Base-by-base conservation (phyloP, 92 coral and sea anemone species). In the Micromussa lordhowensis region DNA sequence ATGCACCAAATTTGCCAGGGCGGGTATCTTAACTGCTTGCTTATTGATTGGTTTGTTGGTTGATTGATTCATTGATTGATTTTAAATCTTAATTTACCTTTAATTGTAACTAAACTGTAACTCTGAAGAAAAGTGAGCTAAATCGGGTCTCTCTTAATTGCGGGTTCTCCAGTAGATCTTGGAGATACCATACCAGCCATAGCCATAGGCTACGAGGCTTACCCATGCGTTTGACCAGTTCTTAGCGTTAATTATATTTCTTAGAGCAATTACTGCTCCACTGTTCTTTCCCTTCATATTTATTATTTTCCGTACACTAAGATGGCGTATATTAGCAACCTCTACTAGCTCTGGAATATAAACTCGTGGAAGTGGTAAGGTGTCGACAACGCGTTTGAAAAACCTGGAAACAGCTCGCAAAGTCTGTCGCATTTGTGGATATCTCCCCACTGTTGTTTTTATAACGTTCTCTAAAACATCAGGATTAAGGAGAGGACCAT, bases 301-400 rank as follows among this genome's bases (percentile, higher is more conserved):
- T 17, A 83, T 82, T 7, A 82, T 77, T 76, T 79, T 66, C 11
- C 92, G 64, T 10, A 84, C 34, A 31, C 88, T 90, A 7, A 90
- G 74, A 48, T 84, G 92, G 54, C 36, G 89, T 51, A 83, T 76
- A 38, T 83, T 69, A 8, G 84, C 88, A 77, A 89, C n/a, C 19
- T 76, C 83, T n/a, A 34, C 9, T 19, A 85, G 82, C 69, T 90
- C 82, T 40, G 93, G 93, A 12, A 86, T 11, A 68, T 90, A 90
- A 57, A 90, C 34, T 55, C 80, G 78, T n/a, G 87, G 87, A 18
- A 71, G 78, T 36, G 93, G 38, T 51, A 90, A 48, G 22, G 31
- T 85, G 82, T 90, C 90, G 36, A 85, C 93, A 36, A 74, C 57
- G 19, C 71, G 76, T 54, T 85, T 90, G 51, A 85, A 85, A 85